A percentile compares a stretch with the other conserved stretches of the same genome.
phyloP scores from a whole-genome alignment of 2,797 vertebrate genomes.

The Cuculus canorus region DNA sequence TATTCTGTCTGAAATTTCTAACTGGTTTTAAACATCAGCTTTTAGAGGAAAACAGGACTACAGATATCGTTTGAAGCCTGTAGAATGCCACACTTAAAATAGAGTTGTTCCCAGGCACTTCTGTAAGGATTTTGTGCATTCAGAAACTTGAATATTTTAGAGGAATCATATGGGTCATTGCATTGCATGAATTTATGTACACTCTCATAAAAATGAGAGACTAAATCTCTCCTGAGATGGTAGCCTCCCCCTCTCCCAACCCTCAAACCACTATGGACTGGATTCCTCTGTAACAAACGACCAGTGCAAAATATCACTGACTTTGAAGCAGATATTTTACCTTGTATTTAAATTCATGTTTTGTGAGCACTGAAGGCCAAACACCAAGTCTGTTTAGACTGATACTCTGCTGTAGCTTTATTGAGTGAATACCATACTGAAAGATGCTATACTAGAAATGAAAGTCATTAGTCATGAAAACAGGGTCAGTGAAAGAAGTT shows the following conservation, averaged over 20 bases:
- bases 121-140: not conserved
- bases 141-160: not conserved
- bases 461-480: slow-evolving; percentile 17
- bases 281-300: not conserved
- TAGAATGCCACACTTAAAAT: not conserved
- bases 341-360: slow-evolving; percentile 22
- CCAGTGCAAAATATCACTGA: not conserved
- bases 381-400: not conserved
- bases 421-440: not conserved
- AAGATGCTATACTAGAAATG: not conserved
- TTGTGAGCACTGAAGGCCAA: not conserved
- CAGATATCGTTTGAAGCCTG: not conserved
- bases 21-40: slow-evolving; percentile 4
- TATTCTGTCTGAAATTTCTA: slow-evolving; percentile 27
- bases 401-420: not conserved
- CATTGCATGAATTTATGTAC: not conserved
- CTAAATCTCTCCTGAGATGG: not conserved
- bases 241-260: not conserved
- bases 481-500: slow-evolving; percentile 9
- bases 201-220: not conserved
- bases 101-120: not conserved
- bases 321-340: not conserved
- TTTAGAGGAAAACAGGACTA: slow-evolving; percentile 16
- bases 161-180: not conserved
- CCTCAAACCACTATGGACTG: not conserved